Evolutionary conservation across 37 sponge, comb jelly and placozoan genomes (phyloP).

Genomic region (Haliclona indistincta): DNA sequence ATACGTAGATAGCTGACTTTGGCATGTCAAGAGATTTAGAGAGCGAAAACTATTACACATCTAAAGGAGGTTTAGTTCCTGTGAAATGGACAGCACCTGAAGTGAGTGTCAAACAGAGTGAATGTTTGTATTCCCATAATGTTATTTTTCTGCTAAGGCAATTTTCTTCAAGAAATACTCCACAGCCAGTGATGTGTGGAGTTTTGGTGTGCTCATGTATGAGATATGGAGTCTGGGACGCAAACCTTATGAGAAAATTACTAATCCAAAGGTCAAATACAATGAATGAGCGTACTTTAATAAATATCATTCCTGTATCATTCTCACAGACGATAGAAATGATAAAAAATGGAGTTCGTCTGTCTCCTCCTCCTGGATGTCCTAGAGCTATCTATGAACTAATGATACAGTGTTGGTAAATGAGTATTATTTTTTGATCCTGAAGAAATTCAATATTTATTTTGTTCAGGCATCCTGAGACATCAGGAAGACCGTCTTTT

Average conservation of each 20-base stretch:
- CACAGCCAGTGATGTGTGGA: constrained; percentile 39
- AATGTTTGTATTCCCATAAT: too few species aligned
- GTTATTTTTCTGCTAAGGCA: too few species aligned
- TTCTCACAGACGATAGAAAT: neutral
- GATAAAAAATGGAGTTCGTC: constrained; percentile 15
- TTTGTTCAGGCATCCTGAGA: constrained; percentile 21
- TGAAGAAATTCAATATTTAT: neutral
- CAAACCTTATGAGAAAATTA: constrained; percentile 16
- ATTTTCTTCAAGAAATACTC: constrained; percentile 8
- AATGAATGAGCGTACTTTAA: too few species aligned
- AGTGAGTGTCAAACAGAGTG: neutral
- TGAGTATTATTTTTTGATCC: neutral
- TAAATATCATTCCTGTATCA: neutral
- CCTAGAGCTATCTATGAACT: constrained; percentile 28
- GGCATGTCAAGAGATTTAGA: constrained; percentile 38
- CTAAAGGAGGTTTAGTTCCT: constrained; percentile 25
- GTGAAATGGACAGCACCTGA: constrained; percentile 43
- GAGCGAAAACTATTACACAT: constrained; percentile 17
- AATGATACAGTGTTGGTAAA: constrained; percentile 42
- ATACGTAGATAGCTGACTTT: constrained; percentile 32
- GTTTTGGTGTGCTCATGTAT: constrained; percentile 20
- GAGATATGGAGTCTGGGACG: constrained; percentile 42
- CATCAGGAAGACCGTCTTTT: constrained; percentile 17
- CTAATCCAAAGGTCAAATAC: constrained; percentile 15
- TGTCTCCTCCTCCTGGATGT: constrained; percentile 49